A percentile compares a stretch with the other conserved stretches of the same genome.
phyloP scores from a whole-genome alignment of 2,888 invertebrate species.

The Standfussiana lucernea region DNA sequence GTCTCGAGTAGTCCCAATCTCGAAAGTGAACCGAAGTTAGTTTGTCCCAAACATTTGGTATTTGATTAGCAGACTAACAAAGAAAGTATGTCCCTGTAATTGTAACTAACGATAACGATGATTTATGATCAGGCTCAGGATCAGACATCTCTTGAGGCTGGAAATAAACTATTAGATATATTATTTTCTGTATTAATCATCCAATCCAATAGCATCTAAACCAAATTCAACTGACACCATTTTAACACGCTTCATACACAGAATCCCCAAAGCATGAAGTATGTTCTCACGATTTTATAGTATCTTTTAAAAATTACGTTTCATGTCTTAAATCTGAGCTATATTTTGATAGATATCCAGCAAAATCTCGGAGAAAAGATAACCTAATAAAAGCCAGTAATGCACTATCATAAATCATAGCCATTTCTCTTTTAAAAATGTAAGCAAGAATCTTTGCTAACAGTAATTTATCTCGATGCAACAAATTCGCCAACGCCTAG shows the following conservation, averaged over 20 bases:
- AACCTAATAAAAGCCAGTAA: constrained; percentile 41
- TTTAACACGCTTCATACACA: not conserved
- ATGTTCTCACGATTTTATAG: not conserved
- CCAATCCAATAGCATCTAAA: not conserved
- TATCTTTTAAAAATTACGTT: constrained; percentile 13
- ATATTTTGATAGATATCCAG: constrained; percentile 31
- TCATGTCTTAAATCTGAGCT: constrained; percentile 7
- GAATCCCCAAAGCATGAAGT: not conserved
- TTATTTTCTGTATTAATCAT: not conserved
- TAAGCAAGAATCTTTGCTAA: constrained; percentile 15
- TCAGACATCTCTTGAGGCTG: not conserved
- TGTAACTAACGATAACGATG: not conserved
- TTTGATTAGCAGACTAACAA: not conserved
- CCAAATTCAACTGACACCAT: not conserved
- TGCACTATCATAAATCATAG: constrained; percentile 51
- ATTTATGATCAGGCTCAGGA: constrained; percentile 8
- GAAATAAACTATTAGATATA: not conserved
- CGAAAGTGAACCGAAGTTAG: not conserved
- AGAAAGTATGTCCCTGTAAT: constrained; percentile 6
- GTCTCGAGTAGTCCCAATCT: not conserved
- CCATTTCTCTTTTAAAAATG: constrained; percentile 29
- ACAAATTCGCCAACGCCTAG: constrained; percentile 57
- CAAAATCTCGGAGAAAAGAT: constrained; percentile 36
- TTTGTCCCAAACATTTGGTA: not conserved
- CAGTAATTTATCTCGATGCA: constrained; percentile 48